Conservation (phyloP, 2,113 vertebrate genomes). For the Phyllopteryx taeniolatus region DNA sequence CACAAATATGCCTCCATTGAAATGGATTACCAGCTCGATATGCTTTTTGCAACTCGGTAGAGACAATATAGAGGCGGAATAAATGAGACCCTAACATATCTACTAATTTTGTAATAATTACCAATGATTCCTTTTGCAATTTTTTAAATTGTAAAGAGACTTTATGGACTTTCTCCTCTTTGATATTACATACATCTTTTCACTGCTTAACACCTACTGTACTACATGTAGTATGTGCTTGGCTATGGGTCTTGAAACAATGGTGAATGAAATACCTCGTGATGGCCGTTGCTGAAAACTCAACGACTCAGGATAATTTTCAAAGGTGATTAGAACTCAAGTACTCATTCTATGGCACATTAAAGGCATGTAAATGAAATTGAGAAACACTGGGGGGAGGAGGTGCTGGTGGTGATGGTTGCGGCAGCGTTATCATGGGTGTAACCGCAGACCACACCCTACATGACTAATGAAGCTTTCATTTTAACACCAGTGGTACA, state of each 20-base stretch:
- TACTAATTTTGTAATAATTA: no score
- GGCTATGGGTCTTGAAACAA: not conserved
- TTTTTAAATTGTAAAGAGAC: not conserved
- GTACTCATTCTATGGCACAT: not conserved
- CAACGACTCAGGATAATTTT: not conserved
- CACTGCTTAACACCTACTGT: not conserved
- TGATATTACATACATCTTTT: not conserved
- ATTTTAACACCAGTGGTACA: not conserved
- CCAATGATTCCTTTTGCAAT: not conserved
- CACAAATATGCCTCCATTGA: not conserved
- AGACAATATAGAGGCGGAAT: not conserved
- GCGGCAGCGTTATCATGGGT: constrained; percentile 48
- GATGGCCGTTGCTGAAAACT: not conserved
- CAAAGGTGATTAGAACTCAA: not conserved
- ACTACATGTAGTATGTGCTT: not conserved
- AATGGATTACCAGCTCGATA: not conserved
- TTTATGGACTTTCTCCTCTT: not conserved
- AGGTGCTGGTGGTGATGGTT: constrained; percentile 21
- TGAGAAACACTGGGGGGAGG: constrained; percentile 2
- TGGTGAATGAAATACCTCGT: not conserved
- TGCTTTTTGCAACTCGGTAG: not conserved
- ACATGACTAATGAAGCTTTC: not conserved
- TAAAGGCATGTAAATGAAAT: not conserved
- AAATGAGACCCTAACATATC: no score
- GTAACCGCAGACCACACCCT: constrained; percentile 60